These are phyloP conservation scores for Drosophila malerkotliana DNA, from an alignment of 1,140 invertebrate species.

Conservation along the genomic window DNA sequence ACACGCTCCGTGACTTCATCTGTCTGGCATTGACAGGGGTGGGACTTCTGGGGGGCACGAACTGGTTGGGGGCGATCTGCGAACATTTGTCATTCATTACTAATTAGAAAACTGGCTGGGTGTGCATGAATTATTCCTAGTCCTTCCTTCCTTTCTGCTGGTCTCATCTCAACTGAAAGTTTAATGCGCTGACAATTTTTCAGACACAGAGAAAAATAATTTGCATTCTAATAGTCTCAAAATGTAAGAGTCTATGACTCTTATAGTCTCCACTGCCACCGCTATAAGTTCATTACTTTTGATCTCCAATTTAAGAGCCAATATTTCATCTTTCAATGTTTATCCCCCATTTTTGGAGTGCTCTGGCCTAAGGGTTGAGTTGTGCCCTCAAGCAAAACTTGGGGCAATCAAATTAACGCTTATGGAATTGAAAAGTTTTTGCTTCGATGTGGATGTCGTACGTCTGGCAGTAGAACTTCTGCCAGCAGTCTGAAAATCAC, in stretches of 20 bases:
- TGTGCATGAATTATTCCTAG: constrained; percentile 54
- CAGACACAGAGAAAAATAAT: constrained; percentile 11
- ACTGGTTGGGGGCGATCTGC: constrained; percentile 11
- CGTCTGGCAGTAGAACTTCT: constrained; percentile 34
- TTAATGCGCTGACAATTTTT: constrained; percentile 34
- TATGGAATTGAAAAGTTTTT: constrained; percentile 55
- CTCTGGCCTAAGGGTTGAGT: not conserved
- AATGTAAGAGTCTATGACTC: no score
- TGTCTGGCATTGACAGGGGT: constrained; percentile 32
- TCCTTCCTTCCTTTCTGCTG: constrained; percentile 17
- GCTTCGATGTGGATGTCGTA: constrained; percentile 2
- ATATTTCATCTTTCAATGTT: not conserved
- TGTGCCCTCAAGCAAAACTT: constrained; percentile 32
- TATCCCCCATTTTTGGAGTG: not conserved
- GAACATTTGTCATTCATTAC: constrained; percentile 56
- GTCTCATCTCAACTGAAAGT: constrained; percentile 22
- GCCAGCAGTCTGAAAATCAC: constrained; percentile 27
- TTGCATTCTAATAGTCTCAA: not conserved
- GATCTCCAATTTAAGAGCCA: no score
- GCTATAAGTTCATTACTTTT: no score
- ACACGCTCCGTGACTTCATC: constrained; percentile 49
- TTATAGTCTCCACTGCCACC: no score
- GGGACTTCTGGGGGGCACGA: not conserved
- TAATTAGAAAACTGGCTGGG: constrained; percentile 66
- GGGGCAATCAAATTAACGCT: constrained; percentile 56